Evolutionary conservation across 2,888 invertebrate genomes (phyloP).

Genomic region (Polyommatus iphigenia): DNA sequence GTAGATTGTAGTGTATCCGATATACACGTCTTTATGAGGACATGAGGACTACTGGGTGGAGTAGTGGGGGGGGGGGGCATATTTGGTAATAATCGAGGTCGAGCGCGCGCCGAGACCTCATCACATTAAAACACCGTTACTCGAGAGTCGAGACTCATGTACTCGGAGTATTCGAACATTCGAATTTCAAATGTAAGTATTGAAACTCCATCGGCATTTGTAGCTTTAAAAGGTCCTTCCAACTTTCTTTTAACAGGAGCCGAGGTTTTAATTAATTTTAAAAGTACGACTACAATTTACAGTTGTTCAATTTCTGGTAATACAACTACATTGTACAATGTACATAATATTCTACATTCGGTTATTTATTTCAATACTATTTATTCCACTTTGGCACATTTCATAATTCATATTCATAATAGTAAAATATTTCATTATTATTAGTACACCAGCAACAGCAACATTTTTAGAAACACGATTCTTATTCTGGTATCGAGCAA

Average conservation of each 20-base stretch:
- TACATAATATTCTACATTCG: no score
- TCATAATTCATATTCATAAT: no score
- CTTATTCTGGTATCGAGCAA: no score
- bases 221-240: background rate
- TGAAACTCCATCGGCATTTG: background rate
- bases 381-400: background rate
- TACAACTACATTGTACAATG: background rate
- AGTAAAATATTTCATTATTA: no score
- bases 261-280: background rate
- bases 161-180: background rate
- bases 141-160: background rate
- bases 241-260: background rate
- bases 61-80: background rate
- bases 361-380: background rate
- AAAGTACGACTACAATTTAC: background rate
- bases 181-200: background rate
- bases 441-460: no score
- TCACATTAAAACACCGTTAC: slow-evolving; percentile 21
- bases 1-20: background rate
- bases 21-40: background rate
- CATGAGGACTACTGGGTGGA: background rate
- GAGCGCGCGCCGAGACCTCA: slow-evolving; percentile 11
- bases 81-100: slow-evolving; percentile 19
- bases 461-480: background rate
- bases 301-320: background rate